Evolutionary conservation across 2,113 vertebrate genomes (phyloP).

Genomic region (Grantiella picta): DNA sequence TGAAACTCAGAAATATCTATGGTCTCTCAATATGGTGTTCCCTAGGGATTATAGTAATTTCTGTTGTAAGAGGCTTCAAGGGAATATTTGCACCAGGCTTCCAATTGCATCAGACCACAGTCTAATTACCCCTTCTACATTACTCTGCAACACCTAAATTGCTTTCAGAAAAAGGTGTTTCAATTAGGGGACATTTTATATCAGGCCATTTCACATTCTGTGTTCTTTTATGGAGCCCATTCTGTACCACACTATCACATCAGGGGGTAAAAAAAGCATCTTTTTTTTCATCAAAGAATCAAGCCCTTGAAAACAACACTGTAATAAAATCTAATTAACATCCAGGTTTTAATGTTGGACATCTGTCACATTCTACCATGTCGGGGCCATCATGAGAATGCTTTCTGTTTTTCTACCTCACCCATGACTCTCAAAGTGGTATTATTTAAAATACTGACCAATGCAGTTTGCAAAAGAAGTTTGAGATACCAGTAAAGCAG

Average conservation of each 20-base stretch:
- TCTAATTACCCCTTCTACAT: conserved; percentile 40
- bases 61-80: background rate
- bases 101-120: background rate
- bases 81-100: conserved; percentile 21
- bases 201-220: background rate
- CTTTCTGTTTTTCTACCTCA: background rate
- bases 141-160: conserved; percentile 27
- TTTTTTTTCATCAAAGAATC: background rate
- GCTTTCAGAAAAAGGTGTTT: conserved; percentile 43
- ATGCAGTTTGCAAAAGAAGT: background rate
- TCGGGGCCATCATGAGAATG: background rate
- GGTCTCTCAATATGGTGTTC: background rate
- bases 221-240: background rate
- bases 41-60: background rate
- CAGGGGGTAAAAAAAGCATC: background rate
- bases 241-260: background rate
- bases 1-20: background rate
- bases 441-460: background rate
- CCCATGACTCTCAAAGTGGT: background rate
- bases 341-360: background rate
- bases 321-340: conserved; percentile 36
- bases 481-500: background rate
- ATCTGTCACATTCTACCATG: background rate
- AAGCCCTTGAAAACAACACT: conserved; percentile 7
- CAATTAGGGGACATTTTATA: conserved; percentile 45